Percentiles rank a stretch among this genome's conserved stretches.
Evolutionary conservation across 2,888 invertebrate species (phyloP).

Genomic region (Lasioglossum figueresi): DNA sequence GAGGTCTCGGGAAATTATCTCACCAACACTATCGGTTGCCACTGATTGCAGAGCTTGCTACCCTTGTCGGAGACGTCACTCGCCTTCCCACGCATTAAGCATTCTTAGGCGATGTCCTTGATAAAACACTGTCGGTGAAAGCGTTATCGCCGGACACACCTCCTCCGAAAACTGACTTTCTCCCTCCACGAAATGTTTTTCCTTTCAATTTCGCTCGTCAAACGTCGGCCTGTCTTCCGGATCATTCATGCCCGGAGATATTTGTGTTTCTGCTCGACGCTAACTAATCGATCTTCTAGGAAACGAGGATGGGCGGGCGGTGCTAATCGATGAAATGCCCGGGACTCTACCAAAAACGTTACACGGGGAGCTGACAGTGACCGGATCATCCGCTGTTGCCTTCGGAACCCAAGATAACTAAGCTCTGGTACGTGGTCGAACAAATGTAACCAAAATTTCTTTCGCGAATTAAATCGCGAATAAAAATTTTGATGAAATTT

Average conservation of each 20-base stretch:
- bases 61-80: conserved; percentile 76
- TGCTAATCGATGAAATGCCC: neutral
- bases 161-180: conserved; percentile 26
- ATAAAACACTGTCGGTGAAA: conserved; percentile 38
- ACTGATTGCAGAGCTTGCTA: conserved; percentile 71
- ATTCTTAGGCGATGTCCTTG: conserved; percentile 44
- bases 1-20: conserved; percentile 58
- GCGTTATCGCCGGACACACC: conserved; percentile 62
- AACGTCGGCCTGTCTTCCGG: neutral
- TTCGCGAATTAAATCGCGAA: no score
- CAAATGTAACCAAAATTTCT: neutral
- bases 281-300: conserved; percentile 19
- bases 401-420: neutral
- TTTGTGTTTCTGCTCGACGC: conserved; percentile 10
- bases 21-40: conserved; percentile 44
- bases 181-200: conserved; percentile 27
- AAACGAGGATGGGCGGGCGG: neutral
- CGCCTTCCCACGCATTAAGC: conserved; percentile 35
- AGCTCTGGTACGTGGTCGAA: no score
- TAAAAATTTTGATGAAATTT: no score
- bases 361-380: neutral
- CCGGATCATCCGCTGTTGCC: neutral
- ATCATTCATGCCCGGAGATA: neutral
- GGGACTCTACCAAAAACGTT: neutral
- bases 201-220: conserved; percentile 30